Base-by-base conservation (phyloP, 2,113 vertebrate species). In the Delphinapterus leucas region DNA sequence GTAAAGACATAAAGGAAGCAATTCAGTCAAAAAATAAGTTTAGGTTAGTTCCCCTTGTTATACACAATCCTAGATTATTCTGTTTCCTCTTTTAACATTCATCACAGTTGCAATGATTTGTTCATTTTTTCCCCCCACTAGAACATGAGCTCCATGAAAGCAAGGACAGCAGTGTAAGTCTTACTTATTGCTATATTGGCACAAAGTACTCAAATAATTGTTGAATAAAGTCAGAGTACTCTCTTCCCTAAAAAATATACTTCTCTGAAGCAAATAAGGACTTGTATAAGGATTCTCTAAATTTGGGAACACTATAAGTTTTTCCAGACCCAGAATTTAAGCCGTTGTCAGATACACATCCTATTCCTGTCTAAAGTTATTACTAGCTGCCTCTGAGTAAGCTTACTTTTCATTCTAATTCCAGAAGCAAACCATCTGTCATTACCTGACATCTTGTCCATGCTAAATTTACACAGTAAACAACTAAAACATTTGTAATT, bases 381-480 rank as follows among this genome's bases (percentile, higher is more conserved):
- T 88, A 77, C 14, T 74, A 49, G 58, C 12, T 95, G 10, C 28
- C 8, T 89, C 44, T 82, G n/a, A 90, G 14, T 81, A 96, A 71
- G n/a, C 10, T 18, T 87, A 61, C 14, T 93, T 96, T 96, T 92
- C 65, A 93, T 93, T 85, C 23, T 90, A 95, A 95, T 87, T 93
- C 86, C n/a, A 91, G 61, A 93, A 93, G 61, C n/a, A 92, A 96
- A 58, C 8, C 63, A 83, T 67, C 33, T 89, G 60, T 31, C 67
- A 89, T 7, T 84, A 77, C 25, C n/a, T 96, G 25, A 92, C 96
- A 84, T 90, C 70, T 47, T 88, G 14, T 83, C 49, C 67, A 92
- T 26, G 96, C 31, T 88, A 74, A 89, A 58, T 58, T 95, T 92
- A 87, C 18, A 95, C 0, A 95, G 23, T 73, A n/a, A 93, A 77